Base-by-base conservation (phyloP, 2,888 invertebrate species). In the Drosophila pseudotalamancana region DNA sequence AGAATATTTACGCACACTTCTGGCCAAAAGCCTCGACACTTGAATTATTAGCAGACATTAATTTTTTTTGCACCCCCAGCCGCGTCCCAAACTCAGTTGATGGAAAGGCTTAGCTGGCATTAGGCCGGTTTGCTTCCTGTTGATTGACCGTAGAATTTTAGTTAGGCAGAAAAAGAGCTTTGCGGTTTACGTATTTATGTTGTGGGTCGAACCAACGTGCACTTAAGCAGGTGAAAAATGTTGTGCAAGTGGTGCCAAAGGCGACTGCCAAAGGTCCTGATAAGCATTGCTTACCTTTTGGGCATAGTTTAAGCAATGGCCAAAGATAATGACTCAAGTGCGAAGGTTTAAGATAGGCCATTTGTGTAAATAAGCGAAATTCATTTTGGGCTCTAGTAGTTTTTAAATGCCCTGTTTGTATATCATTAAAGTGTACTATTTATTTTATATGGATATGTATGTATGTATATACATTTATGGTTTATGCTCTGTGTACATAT, bases 41-140 rank as follows among this genome's bases (percentile, higher is more conserved):
- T 81, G 84, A 81, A 66, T 87, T 81, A 81, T 86, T 84, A 77
- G 68, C 56, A 48, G 53, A 65, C 87, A 81, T 81, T 81, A 84
- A 86, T 87, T 80, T 55, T 42, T 55, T 46, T 42, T n/a, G 16
- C 19, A 21, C 48, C 16, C 16, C 25, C 9, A 14, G 25, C 18
- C 1, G 12, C 18, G 8, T 12, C 25, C 9, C 25, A 1, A 3
- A 6, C 18, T n/a, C 16, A n/a, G n/a, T n/a, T n/a, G n/a, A n/a
- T n/a, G 29, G 16, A 60, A 54, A 54, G 64, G 71, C 75, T 70
- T 50, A 74, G 63, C 18, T 37, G 29, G 69, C 39, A 67, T 68
- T 68, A 68, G 55, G 53, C 32, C 18, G 51, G 45, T 37, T n/a
- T 19, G 64, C 63, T 49, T 42, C 16, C 31, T 35, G 55, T 60